Evolutionary conservation across 2,113 vertebrate species (phyloP).

Genomic region (Typhlomys cinereus): DNA sequence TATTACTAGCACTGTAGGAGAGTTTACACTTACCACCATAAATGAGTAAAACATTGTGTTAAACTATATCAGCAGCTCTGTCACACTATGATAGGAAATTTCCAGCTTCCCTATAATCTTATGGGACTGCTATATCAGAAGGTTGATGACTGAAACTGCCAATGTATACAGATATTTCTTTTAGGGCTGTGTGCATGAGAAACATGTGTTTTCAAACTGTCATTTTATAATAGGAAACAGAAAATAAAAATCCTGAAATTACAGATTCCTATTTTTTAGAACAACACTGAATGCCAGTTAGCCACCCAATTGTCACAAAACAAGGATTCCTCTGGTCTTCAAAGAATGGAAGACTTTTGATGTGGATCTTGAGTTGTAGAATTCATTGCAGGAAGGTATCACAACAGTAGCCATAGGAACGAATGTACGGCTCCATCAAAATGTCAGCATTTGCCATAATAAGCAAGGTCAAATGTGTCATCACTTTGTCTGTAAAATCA

Average conservation of each 20-base stretch:
- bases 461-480: not conserved
- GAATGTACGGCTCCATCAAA: not conserved
- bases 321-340: not conserved
- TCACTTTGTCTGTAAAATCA: not conserved
- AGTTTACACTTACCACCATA: not conserved
- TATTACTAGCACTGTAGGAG: too few relatives aligned
- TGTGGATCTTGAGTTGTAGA: not conserved
- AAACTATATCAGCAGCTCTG: not conserved
- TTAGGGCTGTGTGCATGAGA: too few relatives aligned
- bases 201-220: not conserved
- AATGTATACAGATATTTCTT: too few relatives aligned
- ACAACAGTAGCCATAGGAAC: not conserved
- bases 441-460: conserved; percentile 2
- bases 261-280: not conserved
- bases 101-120: not conserved
- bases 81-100: not conserved
- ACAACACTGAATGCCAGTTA: not conserved
- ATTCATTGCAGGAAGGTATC: not conserved
- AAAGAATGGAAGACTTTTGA: not conserved
- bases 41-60: not conserved
- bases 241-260: not conserved
- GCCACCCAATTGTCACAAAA: too few relatives aligned
- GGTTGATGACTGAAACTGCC: not conserved
- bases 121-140: not conserved
- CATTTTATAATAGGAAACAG: not conserved